These are phyloP conservation scores for Lasaia peninsularis DNA, from an alignment of 1,140 invertebrate genomes.

Conservation along the genomic window DNA sequence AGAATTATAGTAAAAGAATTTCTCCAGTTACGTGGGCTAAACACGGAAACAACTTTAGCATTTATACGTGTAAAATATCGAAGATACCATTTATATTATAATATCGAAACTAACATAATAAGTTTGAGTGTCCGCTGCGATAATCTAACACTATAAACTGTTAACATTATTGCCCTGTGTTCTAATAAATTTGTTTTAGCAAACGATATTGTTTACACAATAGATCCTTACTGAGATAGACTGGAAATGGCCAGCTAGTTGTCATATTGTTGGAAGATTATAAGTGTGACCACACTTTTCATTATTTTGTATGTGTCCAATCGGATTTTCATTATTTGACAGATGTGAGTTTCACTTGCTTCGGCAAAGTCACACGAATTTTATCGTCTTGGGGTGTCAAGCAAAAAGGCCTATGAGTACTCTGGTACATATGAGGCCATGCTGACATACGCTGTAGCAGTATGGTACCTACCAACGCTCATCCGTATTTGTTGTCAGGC, in stretches of 20 bases:
- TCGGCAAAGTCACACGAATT: too few species aligned
- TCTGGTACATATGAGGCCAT: too few species aligned
- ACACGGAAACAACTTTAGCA: not conserved
- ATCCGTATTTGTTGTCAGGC: too few species aligned
- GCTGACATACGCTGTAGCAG: too few species aligned
- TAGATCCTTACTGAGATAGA: conserved; percentile 31
- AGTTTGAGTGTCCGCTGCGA: not conserved
- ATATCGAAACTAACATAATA: not conserved
- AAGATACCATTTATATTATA: conserved; percentile 7
- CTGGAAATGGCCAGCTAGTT: conserved; percentile 24
- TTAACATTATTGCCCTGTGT: conserved; percentile 22
- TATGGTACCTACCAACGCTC: too few species aligned
- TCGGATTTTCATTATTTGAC: too few species aligned
- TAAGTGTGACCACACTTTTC: conserved; percentile 12
- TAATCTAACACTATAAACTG: conserved; percentile 21
- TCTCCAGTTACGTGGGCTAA: too few species aligned
- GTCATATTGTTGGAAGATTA: conserved; percentile 28
- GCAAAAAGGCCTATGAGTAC: too few species aligned
- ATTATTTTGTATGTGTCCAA: not conserved
- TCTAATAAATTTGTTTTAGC: conserved; percentile 21
- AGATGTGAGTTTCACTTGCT: too few species aligned
- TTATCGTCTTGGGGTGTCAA: too few species aligned
- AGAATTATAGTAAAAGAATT: too few species aligned
- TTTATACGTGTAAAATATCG: not conserved
- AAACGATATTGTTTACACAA: conserved; percentile 28